phyloP scores from a whole-genome alignment of 2,113 vertebrate species.

The Ranitomeya variabilis region DNA sequence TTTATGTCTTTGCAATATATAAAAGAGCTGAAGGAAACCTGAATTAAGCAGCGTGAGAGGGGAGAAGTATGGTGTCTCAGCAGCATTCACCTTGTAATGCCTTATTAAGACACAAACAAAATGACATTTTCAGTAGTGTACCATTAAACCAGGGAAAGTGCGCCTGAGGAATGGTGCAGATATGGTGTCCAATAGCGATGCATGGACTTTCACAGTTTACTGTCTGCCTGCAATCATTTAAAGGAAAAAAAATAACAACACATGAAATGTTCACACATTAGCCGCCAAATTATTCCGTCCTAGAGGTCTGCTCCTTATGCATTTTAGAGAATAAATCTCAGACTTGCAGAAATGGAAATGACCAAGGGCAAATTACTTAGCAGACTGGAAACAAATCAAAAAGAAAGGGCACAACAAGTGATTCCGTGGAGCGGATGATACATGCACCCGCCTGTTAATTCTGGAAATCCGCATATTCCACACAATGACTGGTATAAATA shows the following conservation, averaged over 20 bases:
- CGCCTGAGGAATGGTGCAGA: slow-evolving; percentile 48
- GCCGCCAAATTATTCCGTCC: slow-evolving; percentile 36
- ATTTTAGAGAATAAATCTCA: slow-evolving; percentile 20
- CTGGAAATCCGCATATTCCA: background rate
- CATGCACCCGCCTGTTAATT: background rate
- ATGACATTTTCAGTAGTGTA: slow-evolving; percentile 49
- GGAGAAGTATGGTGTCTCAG: slow-evolving; percentile 43
- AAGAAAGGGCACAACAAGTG: slow-evolving; percentile 7
- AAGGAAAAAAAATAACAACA: background rate
- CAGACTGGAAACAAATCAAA: slow-evolving; percentile 45
- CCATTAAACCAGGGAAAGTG: slow-evolving; percentile 38
- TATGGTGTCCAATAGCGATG: slow-evolving; percentile 21
- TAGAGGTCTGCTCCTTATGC: slow-evolving; percentile 25
- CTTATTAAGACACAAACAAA: slow-evolving; percentile 57
- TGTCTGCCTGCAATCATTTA: slow-evolving; percentile 38
- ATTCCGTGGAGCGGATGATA: background rate
- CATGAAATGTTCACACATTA: slow-evolving; percentile 41
- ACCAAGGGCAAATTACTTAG: slow-evolving; percentile 40
- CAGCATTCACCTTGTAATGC: slow-evolving; percentile 55
- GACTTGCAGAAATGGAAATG: slow-evolving; percentile 29
- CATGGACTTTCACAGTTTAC: slow-evolving; percentile 38
- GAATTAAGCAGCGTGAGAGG: slow-evolving; percentile 44
- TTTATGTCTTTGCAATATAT: slow-evolving; percentile 53
- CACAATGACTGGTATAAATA: background rate
- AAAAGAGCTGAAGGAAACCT: slow-evolving; percentile 45